These are phyloP conservation scores for Aspidiotus rigidus DNA, from an alignment of 2,888 invertebrate genomes.

Conservation along the genomic window DNA sequence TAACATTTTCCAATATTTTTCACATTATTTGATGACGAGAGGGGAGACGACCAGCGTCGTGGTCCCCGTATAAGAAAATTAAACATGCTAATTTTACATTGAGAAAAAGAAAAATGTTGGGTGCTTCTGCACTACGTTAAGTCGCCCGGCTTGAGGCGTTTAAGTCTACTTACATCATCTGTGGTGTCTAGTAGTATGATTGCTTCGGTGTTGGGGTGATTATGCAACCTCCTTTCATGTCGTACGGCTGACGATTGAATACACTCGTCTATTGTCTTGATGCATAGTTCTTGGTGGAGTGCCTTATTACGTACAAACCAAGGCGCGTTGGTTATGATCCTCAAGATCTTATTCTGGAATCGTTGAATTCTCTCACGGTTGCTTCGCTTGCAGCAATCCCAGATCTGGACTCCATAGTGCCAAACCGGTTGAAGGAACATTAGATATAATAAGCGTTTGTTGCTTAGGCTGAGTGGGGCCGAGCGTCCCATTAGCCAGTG, in stretches of 20 bases:
- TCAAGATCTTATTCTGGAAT: slow-evolving; percentile 11
- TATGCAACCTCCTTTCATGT: background rate
- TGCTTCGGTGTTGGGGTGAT: background rate
- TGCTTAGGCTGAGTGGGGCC: background rate
- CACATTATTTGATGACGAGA: background rate
- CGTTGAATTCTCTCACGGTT: background rate
- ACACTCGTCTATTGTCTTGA: background rate
- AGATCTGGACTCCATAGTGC: slow-evolving; percentile 10
- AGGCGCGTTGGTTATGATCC: slow-evolving; percentile 3
- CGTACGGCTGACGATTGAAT: background rate
- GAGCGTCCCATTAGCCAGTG: slow-evolving; percentile 3
- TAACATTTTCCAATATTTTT: background rate
- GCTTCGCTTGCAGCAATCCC: background rate
- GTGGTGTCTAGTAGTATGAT: slow-evolving; percentile 1
- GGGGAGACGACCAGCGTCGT: slow-evolving; percentile 2
- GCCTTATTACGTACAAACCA: background rate
- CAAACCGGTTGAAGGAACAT: slow-evolving; percentile 2
- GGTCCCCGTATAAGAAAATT: background rate
- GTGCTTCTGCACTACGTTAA: background rate
- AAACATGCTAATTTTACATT: background rate
- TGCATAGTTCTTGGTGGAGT: background rate
- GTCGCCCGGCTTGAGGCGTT: slow-evolving; percentile 10
- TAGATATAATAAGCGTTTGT: slow-evolving; percentile 5
- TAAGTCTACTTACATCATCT: background rate
- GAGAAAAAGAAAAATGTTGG: background rate